Conservation (phyloP, 2,113 vertebrate species). For the Hystrix brachyura region DNA sequence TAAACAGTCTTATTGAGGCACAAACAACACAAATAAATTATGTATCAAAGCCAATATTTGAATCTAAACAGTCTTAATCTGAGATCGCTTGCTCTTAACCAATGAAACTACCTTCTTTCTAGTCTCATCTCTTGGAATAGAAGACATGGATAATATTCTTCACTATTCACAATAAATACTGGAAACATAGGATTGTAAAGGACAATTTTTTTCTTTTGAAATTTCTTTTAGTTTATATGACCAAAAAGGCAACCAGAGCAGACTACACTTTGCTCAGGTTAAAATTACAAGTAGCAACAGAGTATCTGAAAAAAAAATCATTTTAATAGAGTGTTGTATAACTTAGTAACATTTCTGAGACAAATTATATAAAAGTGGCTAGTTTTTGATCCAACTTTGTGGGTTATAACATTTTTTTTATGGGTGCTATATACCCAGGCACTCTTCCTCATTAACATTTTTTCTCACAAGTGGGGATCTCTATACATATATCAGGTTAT, state of each 20-base stretch:
- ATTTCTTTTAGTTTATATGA: background rate
- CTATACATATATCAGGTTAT: background rate
- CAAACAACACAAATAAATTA: background rate
- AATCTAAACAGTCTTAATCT: background rate
- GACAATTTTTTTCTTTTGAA: background rate
- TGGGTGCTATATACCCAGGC: accelerated
- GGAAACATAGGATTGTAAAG: background rate
- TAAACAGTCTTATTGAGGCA: too few species aligned
- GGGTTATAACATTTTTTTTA: background rate
- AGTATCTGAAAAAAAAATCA: background rate
- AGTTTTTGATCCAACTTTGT: background rate
- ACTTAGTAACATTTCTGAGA: background rate
- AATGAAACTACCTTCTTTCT: background rate
- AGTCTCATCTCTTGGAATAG: background rate
- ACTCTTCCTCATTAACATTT: background rate
- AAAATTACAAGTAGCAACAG: background rate
- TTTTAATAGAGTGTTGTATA: background rate
- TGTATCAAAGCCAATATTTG: background rate
- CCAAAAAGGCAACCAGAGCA: background rate
- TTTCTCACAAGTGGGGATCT: background rate
- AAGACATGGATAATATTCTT: background rate
- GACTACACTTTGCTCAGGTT: background rate
- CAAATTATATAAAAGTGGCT: background rate
- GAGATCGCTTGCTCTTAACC: background rate
- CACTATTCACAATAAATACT: background rate